phyloP scores from a whole-genome alignment of 2,888 invertebrate genomes.

The Caenorhabditis sulstoni region DNA sequence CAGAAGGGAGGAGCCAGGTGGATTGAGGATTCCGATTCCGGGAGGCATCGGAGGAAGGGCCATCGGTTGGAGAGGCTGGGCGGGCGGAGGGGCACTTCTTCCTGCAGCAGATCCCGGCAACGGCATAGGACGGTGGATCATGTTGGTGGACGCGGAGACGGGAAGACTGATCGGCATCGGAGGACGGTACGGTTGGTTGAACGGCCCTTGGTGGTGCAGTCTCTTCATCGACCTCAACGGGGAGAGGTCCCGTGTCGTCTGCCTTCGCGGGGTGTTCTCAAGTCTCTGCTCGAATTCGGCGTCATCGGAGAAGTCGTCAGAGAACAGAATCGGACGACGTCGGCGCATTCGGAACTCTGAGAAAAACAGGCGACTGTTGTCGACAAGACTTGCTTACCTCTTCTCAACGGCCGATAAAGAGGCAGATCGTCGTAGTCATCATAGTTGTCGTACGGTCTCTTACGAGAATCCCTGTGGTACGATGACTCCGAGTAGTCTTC shows the following conservation, averaged over 20 bases:
- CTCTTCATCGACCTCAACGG: conserved; percentile 39
- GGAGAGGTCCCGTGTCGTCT: conserved; percentile 41
- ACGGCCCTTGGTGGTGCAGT: conserved; percentile 28
- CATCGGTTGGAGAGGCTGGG: conserved; percentile 16
- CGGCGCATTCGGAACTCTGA: conserved; percentile 49
- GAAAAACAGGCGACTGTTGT: too few species aligned
- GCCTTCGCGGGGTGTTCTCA: conserved; percentile 19
- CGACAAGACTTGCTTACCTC: conserved; percentile 30
- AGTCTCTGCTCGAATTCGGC: conserved; percentile 25
- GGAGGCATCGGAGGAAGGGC: conserved; percentile 28
- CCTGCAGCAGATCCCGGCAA: conserved; percentile 22
- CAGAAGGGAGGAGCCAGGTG: conserved; percentile 6
- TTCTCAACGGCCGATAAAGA: conserved; percentile 39
- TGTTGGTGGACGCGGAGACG: conserved; percentile 30
- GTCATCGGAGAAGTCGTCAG: conserved; percentile 39
- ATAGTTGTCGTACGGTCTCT: conserved; percentile 44
- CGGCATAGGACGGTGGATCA: conserved; percentile 32
- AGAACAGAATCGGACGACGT: conserved; percentile 42
- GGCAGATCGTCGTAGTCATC: conserved; percentile 51
- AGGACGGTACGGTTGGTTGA: conserved; percentile 14
- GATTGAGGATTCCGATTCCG: conserved; percentile 18
- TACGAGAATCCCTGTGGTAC: conserved; percentile 44
- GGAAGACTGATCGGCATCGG: conserved; percentile 34
- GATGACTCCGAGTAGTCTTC: conserved; percentile 34
- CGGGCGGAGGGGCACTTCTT: conserved; percentile 15